These are phyloP conservation scores for Diadophis punctatus DNA, from an alignment of 2,113 vertebrate genomes.

Conservation along the genomic window DNA sequence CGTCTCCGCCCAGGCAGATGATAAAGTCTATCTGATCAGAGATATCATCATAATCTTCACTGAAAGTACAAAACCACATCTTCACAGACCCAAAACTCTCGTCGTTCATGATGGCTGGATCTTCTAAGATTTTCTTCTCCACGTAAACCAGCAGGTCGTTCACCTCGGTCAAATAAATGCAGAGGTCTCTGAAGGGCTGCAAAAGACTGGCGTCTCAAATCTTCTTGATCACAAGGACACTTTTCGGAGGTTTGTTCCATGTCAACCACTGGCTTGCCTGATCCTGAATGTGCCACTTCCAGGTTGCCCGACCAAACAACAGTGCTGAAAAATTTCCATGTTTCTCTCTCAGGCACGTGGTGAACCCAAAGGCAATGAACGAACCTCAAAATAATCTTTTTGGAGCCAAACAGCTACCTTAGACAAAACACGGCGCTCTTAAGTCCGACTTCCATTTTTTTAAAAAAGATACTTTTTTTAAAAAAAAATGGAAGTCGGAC, in stretches of 20 bases:
- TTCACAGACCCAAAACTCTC: constrained; percentile 86
- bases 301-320: neutral
- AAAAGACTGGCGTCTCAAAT: too few species aligned
- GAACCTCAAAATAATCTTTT: constrained; percentile 11
- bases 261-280: too few species aligned
- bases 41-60: constrained; percentile 88
- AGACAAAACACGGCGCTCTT: neutral
- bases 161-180: too few species aligned
- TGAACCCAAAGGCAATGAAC: neutral
- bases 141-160: constrained; percentile 95
- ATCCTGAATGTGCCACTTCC: too few species aligned
- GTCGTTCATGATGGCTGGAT: constrained; percentile 83
- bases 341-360: neutral
- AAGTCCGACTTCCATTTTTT: neutral
- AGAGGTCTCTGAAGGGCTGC: too few species aligned
- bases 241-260: too few species aligned
- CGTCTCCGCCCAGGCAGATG: constrained; percentile 82
- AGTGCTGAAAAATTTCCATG: constrained; percentile 43
- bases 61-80: constrained; percentile 94
- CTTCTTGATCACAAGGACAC: too few species aligned
- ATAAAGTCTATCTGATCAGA: constrained; percentile 83
- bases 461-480: too few species aligned
- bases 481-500: too few species aligned
- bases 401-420: neutral
- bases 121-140: constrained; percentile 92